Percentiles rank a stretch among this genome's conserved stretches.
These are phyloP conservation scores for Calyptommatus sinebrachiatus DNA, from an alignment of 2,113 vertebrate genomes.

Conservation along the genomic window DNA sequence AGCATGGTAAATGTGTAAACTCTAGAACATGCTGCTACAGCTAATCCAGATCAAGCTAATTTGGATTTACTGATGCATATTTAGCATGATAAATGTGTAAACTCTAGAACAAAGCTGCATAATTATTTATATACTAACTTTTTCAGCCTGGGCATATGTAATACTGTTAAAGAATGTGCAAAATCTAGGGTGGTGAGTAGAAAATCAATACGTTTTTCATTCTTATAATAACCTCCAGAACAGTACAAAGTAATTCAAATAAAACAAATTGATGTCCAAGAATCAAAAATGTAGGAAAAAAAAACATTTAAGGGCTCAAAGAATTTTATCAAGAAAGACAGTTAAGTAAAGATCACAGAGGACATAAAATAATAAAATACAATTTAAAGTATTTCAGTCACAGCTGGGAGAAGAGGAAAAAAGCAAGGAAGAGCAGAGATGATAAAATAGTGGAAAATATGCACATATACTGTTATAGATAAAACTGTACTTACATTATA, in stretches of 20 bases:
- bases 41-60: no score
- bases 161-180: conserved; percentile 43
- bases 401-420: background rate
- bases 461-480: background rate
- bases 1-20: no score
- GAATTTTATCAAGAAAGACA: conserved; percentile 55
- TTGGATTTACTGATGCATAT: no score
- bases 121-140: background rate
- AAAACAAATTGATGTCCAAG: conserved; percentile 32
- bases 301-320: conserved; percentile 38
- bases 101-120: no score
- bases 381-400: background rate
- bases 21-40: no score
- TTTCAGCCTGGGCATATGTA: conserved; percentile 13
- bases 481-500: conserved; percentile 47
- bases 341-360: conserved; percentile 18
- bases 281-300: conserved; percentile 16
- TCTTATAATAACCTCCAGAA: conserved; percentile 38
- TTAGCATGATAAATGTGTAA: no score
- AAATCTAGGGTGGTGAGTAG: background rate
- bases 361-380: conserved; percentile 35
- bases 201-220: conserved; percentile 32
- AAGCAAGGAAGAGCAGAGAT: background rate
- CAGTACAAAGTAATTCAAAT: conserved; percentile 9
- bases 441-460: background rate